A percentile compares a stretch with the other conserved stretches of the same genome.
phyloP scores from a whole-genome alignment of 1,140 invertebrate genomes.

The Lasioglossum baleicum region DNA sequence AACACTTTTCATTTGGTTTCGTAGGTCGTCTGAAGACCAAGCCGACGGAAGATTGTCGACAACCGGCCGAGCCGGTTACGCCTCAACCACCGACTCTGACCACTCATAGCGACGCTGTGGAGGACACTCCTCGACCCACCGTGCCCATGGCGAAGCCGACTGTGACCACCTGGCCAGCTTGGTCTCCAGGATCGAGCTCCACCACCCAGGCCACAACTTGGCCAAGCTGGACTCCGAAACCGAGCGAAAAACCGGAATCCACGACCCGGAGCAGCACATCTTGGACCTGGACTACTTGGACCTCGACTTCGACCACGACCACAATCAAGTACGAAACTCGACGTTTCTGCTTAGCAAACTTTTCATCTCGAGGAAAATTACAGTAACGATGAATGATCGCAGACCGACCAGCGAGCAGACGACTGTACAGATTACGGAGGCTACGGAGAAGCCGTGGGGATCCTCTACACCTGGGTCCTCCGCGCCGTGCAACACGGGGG shows the following conservation, averaged over 20 bases:
- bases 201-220: slow-evolving; percentile 64
- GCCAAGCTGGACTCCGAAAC: slow-evolving; percentile 59
- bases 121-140: slow-evolving; percentile 68
- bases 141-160: slow-evolving; percentile 73
- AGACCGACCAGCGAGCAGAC: slow-evolving; percentile 23
- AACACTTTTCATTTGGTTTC: not conserved
- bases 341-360: not conserved
- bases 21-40: slow-evolving; percentile 80
- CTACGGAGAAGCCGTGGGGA: slow-evolving; percentile 1
- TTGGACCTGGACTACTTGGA: slow-evolving; percentile 46
- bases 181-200: slow-evolving; percentile 68
- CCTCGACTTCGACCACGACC: slow-evolving; percentile 49
- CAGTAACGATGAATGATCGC: slow-evolving; percentile 4
- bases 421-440: slow-evolving; percentile 21
- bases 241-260: slow-evolving; percentile 45
- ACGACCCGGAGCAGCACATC: slow-evolving; percentile 19
- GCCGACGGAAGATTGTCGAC: slow-evolving; percentile 81
- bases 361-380: too few relatives aligned
- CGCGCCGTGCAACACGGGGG: slow-evolving; percentile 81
- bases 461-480: slow-evolving; percentile 58
- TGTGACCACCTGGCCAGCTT: slow-evolving; percentile 73
- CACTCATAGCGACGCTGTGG: slow-evolving; percentile 76
- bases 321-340: too few relatives aligned
- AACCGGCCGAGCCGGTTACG: slow-evolving; percentile 85
- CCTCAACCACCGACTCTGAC: slow-evolving; percentile 86